Evolutionary conservation across 2,888 invertebrate genomes (phyloP), one percentile per base, ranked within the genome.

Genomic region (Carcina quercana): DNA sequence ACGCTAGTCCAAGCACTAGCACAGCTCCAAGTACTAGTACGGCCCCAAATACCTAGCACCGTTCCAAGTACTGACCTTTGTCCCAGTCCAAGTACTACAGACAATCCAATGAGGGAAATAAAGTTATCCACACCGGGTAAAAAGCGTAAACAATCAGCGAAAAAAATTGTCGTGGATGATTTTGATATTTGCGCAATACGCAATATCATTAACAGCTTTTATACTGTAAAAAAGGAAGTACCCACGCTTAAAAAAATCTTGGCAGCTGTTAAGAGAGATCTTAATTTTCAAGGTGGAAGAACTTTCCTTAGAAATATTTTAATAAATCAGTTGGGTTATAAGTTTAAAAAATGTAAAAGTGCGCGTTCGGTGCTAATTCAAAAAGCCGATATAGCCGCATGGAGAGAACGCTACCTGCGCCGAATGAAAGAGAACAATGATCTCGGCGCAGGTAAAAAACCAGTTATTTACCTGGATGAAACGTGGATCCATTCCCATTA

Each of bases 341-440:
- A 36, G 11, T 43, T 43, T 8, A 42, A 42, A 33, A 46, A 17
- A 17, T 7, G 17, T 17, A 17, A 17, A 17, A 5, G 17, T 7
- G 17, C 5, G 7, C 12, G 43, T 8, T 28, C 48, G 10, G 36
- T 41, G 28, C n/a, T n/a, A n/a, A n/a, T n/a, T n/a, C 44, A 43
- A 41, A 50, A 45, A 25, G 45, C 49, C 1, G 45, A 52, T 13
- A 49, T 47, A 8, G 43, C 43, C 13, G 47, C 47, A 1, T 50
- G 51, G 48, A 46, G 48, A 15, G 52, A 39, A 14, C 37, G 42
- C 26, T 50, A 50, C 39, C 35, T 53, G 21, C 43, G 45, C 3
- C 32, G 42, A 10, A 35, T 35, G 27, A 41, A 41, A 38, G 45
- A 50, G 26, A 51, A 50, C 15, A 35, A 38, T 29, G 38, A 45